Evolutionary conservation across 2,113 vertebrate genomes (phyloP), one percentile per base, ranked within the genome.

Genomic region (Varanus salvator): DNA sequence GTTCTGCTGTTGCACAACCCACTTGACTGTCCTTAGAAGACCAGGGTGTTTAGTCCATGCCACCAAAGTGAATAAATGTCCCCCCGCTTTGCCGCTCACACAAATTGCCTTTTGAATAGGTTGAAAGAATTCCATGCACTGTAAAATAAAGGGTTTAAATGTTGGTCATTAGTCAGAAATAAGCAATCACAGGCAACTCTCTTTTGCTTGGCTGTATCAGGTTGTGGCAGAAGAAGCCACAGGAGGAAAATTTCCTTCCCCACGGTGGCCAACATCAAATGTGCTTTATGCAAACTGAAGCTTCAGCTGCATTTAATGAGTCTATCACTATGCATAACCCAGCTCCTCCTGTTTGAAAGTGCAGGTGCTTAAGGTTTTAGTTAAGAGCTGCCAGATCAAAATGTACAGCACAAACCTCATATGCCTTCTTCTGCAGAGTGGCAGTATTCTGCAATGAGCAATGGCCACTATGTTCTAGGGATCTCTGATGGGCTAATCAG

Each of bases 241-340:
- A 14, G 77, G 54, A 75, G 57, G 44, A 52, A 14, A 38, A 25
- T 17, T 23, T 48, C 50, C 34, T 17, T 69, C n/a, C 66, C 83
- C 31, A 14, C 64, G 54, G 89, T 50, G 69, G 69, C 66, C 38
- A 71, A n/a, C 14, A 80, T 60, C 57, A 68, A 64, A 90, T 75
- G 38, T 74, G 23, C 6, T 29, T 75, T 75, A 86, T 86, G 64
- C 66, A 90, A 90, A 80, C 19, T 71, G 84, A 54, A 80, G 14
- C 89, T 74, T 90, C 77, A 86, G 54, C 4, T 74, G 34, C 68
- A 81, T 86, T 71, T 90, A 90, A 90, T 81, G 77, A 86, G 50
- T 50, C 77, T 68, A 86, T 74, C 77, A 19, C 77, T 74, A 75
- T 74, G 77, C 54, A 75, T 23, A 90, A 34, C 68, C 19, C 23